phyloP scores from a whole-genome alignment of 2,888 invertebrate species.

The Vannuccia rotundouncinata region DNA sequence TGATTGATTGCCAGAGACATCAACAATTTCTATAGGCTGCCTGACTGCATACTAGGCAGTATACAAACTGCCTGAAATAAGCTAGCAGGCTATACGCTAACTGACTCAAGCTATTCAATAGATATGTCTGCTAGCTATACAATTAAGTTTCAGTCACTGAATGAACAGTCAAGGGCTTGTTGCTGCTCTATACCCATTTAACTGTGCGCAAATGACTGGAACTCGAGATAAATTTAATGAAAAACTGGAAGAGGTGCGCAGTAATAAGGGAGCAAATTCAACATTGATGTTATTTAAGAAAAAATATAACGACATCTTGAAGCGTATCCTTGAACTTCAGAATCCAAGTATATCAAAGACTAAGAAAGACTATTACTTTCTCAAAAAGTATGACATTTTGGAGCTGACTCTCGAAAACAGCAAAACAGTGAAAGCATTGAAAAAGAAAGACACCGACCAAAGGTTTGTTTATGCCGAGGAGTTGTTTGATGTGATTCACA shows the following conservation, averaged over 20 bases:
- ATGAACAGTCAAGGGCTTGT: too few relatives aligned
- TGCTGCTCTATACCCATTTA: too few relatives aligned
- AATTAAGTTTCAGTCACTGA: too few relatives aligned
- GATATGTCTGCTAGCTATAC: too few relatives aligned
- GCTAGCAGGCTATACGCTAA: too few relatives aligned
- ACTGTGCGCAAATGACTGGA: too few relatives aligned
- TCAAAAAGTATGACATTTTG: slow-evolving; percentile 9
- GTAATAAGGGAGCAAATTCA: slow-evolving; percentile 17
- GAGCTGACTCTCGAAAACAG: not conserved
- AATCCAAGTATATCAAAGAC: not conserved
- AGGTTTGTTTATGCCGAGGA: not conserved
- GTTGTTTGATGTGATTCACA: not conserved
- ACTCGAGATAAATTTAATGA: slow-evolving; percentile 1
- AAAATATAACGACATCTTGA: slow-evolving; percentile 6
- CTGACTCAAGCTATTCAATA: too few relatives aligned
- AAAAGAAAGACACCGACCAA: not conserved
- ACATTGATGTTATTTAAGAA: not conserved
- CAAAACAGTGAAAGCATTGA: not conserved
- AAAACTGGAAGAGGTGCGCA: not conserved
- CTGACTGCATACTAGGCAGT: too few relatives aligned
- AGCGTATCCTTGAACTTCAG: not conserved
- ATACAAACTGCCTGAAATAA: too few relatives aligned
- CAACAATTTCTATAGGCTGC: too few relatives aligned
- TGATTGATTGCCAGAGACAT: too few relatives aligned
- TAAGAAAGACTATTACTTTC: not conserved